These are phyloP conservation scores for Hybognathus amarus DNA, from an alignment of 2,797 vertebrate genomes.

Conservation along the genomic window DNA sequence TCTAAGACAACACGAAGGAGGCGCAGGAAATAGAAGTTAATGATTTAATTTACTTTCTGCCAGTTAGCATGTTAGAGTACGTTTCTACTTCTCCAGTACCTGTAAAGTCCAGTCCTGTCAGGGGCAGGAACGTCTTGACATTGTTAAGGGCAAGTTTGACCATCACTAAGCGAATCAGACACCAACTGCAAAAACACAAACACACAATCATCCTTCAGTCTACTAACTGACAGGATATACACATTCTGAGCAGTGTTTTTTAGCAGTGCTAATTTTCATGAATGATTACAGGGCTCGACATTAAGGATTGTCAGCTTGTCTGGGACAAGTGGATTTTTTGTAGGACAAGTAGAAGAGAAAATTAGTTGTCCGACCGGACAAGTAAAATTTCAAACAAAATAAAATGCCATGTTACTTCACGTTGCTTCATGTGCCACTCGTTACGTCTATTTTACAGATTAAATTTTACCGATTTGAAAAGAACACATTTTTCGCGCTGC, in stretches of 20 bases:
- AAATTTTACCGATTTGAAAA: no score
- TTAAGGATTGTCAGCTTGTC: no score
- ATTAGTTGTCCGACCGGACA: no score
- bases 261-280: neutral
- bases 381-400: no score
- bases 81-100: conserved; percentile 74
- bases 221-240: neutral
- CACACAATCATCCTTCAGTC: neutral
- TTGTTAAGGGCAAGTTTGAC: conserved; percentile 93
- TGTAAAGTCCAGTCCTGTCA: conserved; percentile 91
- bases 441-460: no score
- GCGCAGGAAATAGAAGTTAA: neutral
- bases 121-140: conserved; percentile 93
- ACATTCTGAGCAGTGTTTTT: neutral
- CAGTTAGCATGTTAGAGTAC: conserved; percentile 7
- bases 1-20: conserved; percentile 74
- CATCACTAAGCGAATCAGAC: conserved; percentile 92
- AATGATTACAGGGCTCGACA: no score
- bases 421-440: no score
- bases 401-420: no score
- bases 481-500: no score
- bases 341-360: no score
- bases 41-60: neutral
- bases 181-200: conserved; percentile 81
- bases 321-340: no score